phyloP scores from a whole-genome alignment of 1,140 invertebrate genomes.

The Drosophila pruinosa region DNA sequence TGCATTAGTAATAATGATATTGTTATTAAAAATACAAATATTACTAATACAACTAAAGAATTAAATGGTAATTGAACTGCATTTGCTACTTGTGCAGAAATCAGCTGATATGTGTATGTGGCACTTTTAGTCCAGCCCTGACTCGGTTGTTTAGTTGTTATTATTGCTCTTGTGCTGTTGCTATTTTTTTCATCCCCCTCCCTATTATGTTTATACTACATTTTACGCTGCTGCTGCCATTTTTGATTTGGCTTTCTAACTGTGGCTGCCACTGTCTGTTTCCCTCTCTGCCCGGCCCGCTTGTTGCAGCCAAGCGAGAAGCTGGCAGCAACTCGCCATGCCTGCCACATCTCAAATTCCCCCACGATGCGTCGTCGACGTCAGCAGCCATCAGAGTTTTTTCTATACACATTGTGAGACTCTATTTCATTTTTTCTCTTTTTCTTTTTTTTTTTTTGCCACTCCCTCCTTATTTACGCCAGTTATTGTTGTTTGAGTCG shows the following conservation, averaged over 20 bases:
- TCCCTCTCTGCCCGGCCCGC: background rate
- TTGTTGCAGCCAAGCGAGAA: conserved; percentile 2
- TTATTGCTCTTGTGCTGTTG: conserved; percentile 23
- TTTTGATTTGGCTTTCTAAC: conserved; percentile 59
- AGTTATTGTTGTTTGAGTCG: conserved; percentile 27
- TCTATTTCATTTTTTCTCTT: background rate
- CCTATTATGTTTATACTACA: conserved; percentile 17
- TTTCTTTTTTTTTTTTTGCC: background rate
- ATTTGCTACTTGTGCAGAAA: too few relatives aligned
- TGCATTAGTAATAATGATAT: too few relatives aligned
- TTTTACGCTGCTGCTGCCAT: conserved; percentile 54
- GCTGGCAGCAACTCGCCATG: conserved; percentile 11
- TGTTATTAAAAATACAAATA: too few relatives aligned
- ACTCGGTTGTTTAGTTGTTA: conserved; percentile 14
- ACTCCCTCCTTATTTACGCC: background rate
- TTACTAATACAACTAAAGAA: too few relatives aligned
- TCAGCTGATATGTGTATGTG: too few relatives aligned
- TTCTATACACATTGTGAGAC: background rate
- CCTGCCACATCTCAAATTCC: conserved; percentile 21
- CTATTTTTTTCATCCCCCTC: conserved; percentile 8
- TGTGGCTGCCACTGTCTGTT: conserved; percentile 4
- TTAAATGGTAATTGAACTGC: too few relatives aligned
- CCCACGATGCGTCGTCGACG: conserved; percentile 27
- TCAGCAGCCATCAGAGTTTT: conserved; percentile 40
- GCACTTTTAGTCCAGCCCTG: conserved; percentile 12